Conservation (phyloP, 30 jellyfish, hydroid and myxozoan genomes). For the Chrysaora quinquecirrha region DNA sequence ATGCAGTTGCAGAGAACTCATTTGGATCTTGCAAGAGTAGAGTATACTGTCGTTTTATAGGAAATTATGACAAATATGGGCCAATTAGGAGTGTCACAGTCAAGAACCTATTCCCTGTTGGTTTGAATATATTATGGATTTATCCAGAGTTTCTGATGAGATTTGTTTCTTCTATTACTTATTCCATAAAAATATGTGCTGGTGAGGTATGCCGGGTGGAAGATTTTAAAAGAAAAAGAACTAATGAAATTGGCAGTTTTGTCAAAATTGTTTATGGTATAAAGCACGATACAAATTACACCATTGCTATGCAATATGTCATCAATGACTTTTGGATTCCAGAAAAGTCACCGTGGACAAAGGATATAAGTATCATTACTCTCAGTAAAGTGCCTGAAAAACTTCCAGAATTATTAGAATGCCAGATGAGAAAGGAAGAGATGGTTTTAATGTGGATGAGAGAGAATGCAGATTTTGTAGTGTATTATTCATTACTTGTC, state of each 20-base stretch:
- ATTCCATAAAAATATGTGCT: constrained; percentile 21
- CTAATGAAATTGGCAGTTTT: neutral
- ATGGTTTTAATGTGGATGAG: constrained; percentile 10
- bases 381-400: constrained; percentile 28
- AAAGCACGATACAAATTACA: constrained; percentile 13
- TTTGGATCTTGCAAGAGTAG: constrained; percentile 33
- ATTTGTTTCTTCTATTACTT: neutral
- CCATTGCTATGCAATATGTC: constrained; percentile 7
- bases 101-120: neutral
- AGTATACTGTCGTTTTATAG: constrained; percentile 19
- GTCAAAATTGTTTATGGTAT: neutral
- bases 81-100: constrained; percentile 2
- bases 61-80: constrained; percentile 35
- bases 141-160: constrained; percentile 13
- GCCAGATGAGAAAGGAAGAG: neutral
- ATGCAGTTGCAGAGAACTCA: constrained; percentile 10
- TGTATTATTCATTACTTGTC: neutral
- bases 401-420: constrained; percentile 7
- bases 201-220: neutral
- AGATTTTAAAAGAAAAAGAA: neutral
- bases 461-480: neutral
- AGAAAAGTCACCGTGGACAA: constrained; percentile 51
- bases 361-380: neutral
- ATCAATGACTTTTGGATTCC: neutral
- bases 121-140: constrained; percentile 35